Conservation (phyloP, 1,140 invertebrate species). For the Halotydeus destructor region DNA sequence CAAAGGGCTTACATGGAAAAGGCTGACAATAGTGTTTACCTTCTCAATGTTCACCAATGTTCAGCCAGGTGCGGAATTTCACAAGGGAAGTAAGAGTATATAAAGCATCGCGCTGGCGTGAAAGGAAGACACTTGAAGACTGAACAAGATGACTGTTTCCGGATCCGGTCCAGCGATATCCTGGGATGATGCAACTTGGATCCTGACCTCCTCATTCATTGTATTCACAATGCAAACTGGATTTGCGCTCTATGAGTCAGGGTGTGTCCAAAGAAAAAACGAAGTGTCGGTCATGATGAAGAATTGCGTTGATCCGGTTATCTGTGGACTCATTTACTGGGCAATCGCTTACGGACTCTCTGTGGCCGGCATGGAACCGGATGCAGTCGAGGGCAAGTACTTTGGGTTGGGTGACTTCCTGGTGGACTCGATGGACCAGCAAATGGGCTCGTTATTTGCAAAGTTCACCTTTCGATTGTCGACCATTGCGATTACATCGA, state of each 20-base stretch:
- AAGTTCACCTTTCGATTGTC: conserved; percentile 38
- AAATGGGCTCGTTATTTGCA: conserved; percentile 17
- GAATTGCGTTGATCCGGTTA: conserved; percentile 72
- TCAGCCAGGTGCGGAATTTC: too few species aligned
- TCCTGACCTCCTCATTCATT: conserved; percentile 75
- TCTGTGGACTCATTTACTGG: conserved; percentile 84
- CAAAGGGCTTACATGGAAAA: too few species aligned
- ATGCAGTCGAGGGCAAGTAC: conserved; percentile 40
- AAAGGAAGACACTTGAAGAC: too few species aligned
- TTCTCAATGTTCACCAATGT: too few species aligned
- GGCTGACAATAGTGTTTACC: too few species aligned
- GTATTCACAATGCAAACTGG: conserved; percentile 44
- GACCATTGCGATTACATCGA: conserved; percentile 73
- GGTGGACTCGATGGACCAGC: conserved; percentile 25
- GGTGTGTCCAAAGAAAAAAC: conserved; percentile 75
- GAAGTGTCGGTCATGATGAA: conserved; percentile 97
- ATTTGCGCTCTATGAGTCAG: conserved; percentile 76
- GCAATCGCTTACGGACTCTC: conserved; percentile 80
- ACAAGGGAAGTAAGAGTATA: too few species aligned
- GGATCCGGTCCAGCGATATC: too few species aligned
- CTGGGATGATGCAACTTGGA: conserved; percentile 72
- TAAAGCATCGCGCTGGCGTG: too few species aligned
- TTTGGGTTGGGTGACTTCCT: conserved; percentile 34
- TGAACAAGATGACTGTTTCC: too few species aligned
- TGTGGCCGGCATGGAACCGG: conserved; percentile 28